Percentiles rank a stretch among this genome's conserved stretches.
These are phyloP conservation scores for Ochotona curzoniae DNA, from an alignment of 2,113 vertebrate genomes.

Conservation along the genomic window DNA sequence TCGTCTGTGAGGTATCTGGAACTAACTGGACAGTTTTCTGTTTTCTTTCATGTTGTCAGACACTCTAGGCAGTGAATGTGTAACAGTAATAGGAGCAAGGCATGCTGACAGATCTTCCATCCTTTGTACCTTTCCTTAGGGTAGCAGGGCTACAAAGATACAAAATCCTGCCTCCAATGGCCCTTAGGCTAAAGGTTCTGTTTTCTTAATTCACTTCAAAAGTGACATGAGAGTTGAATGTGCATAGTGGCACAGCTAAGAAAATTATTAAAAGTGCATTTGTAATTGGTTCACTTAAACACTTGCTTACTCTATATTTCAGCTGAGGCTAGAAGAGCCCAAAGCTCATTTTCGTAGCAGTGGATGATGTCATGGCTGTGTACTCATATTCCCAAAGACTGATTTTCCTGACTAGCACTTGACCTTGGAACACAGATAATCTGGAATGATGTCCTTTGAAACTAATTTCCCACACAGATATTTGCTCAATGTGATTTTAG, in stretches of 20 bases:
- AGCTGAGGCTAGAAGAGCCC: not conserved
- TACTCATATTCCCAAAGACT: not conserved
- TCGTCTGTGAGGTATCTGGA: constrained; percentile 52
- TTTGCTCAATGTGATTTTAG: constrained; percentile 6
- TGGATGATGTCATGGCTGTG: not conserved
- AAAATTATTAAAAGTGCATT: not conserved
- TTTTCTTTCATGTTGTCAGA: constrained; percentile 62
- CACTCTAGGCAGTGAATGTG: constrained; percentile 19
- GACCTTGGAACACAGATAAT: constrained; percentile 16
- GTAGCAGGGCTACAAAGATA: constrained; percentile 10
- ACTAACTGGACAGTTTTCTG: constrained; percentile 60
- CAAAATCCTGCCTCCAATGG: fast-evolving
- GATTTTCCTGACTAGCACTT: constrained; percentile 25
- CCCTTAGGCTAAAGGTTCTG: not conserved
- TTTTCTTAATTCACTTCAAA: constrained; percentile 47
- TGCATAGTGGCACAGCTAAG: not conserved
- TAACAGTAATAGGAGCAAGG: not conserved
- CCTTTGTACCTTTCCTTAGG: constrained; percentile 58
- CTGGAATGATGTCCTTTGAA: constrained; percentile 31
- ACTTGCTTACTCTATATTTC: constrained; percentile 37
- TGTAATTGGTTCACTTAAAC: constrained; percentile 64
- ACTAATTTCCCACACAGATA: not conserved
- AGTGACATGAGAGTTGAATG: constrained; percentile 28
- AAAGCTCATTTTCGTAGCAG: constrained; percentile 38
- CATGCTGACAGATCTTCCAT: constrained; percentile 51